phyloP scores from a whole-genome alignment of 2,113 vertebrate species.

The Anser cygnoides region DNA sequence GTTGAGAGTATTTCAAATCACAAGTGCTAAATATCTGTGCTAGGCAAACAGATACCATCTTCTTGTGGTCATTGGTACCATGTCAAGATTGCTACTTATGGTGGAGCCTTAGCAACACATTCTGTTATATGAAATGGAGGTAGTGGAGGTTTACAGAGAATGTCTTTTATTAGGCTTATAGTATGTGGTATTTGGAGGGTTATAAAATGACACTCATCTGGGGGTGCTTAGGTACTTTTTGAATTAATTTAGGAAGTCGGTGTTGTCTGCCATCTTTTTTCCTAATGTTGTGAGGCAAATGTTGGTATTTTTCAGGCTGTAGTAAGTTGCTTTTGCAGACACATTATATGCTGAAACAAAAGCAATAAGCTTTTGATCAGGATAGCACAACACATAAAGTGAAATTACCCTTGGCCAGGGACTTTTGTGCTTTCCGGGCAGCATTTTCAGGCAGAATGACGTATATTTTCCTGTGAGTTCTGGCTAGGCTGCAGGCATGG shows the following conservation, averaged over 20 bases:
- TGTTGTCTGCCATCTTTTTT: not conserved
- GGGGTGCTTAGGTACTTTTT: not conserved
- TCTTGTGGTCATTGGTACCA: not conserved
- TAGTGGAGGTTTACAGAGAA: not conserved
- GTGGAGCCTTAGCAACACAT: not conserved
- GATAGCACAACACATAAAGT: not conserved
- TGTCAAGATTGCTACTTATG: not conserved
- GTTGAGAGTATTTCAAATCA: not conserved
- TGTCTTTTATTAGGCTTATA: not conserved
- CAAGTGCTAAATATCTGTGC: not conserved
- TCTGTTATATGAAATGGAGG: not conserved
- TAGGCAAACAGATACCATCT: not conserved
- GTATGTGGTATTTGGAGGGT: not conserved
- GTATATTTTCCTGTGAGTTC: not conserved
- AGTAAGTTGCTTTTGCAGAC: not conserved
- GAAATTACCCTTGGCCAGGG: not conserved
- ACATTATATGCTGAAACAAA: not conserved
- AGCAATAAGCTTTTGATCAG: not conserved
- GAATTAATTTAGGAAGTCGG: not conserved
- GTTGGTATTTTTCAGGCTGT: not conserved
- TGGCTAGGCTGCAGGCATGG: not conserved
- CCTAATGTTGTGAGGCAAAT: not conserved
- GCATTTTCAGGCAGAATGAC: not conserved
- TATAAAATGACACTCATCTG: not conserved
- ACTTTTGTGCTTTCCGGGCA: not conserved